phyloP scores from a whole-genome alignment of 30 jellyfish, hydroid and myxozoan genomes.

The Nemopilema nomurai region DNA sequence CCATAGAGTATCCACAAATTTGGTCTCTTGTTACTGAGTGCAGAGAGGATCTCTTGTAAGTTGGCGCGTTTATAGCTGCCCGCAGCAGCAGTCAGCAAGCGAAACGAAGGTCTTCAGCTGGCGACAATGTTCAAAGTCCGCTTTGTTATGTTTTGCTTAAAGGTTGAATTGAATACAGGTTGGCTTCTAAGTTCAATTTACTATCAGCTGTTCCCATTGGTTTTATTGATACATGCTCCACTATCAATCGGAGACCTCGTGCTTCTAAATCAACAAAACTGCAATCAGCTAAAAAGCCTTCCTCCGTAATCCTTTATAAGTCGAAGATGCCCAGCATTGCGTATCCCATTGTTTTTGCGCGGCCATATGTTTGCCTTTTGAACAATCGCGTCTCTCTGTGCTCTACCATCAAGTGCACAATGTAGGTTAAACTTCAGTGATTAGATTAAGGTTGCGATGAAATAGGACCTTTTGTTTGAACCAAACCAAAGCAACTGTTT shows the following conservation, averaged over 20 bases:
- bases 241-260: constrained; percentile 27
- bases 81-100: neutral
- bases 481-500: neutral
- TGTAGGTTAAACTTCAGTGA: constrained; percentile 28
- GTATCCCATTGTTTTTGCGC: constrained; percentile 3
- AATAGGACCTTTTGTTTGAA: constrained; percentile 18
- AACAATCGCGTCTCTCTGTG: constrained; percentile 10
- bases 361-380: constrained; percentile 16
- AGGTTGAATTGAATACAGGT: neutral
- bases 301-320: constrained; percentile 7
- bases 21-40: no score
- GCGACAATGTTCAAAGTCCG: neutral
- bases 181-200: neutral
- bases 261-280: constrained; percentile 18
- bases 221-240: constrained; percentile 27
- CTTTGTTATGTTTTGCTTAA: neutral
- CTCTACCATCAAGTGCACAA: constrained; percentile 4
- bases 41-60: no score
- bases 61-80: no score
- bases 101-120: neutral
- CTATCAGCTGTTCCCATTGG: constrained; percentile 41
- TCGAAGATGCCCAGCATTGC: neutral
- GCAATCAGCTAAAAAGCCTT: constrained; percentile 15
- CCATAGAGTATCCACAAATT: no score
- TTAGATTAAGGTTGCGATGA: constrained; percentile 22